These are phyloP conservation scores for Polyergus mexicanus DNA, from an alignment of 1,140 invertebrate genomes.

Conservation along the genomic window DNA sequence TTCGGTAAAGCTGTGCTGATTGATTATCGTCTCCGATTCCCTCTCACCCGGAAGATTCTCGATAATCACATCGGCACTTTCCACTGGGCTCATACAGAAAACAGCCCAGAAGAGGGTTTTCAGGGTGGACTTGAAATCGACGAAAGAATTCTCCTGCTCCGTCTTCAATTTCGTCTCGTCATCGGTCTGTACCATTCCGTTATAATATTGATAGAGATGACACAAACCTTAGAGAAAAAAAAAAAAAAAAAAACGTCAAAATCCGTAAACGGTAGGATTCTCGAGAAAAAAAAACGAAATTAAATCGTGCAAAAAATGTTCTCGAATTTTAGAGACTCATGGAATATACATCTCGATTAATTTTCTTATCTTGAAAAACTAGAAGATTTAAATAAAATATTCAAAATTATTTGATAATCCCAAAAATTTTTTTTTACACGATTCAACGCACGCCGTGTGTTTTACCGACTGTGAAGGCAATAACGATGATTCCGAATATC, in stretches of 20 bases:
- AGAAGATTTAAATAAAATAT: background rate
- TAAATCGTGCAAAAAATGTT: background rate
- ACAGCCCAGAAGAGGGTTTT: constrained; percentile 93
- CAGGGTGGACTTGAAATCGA: constrained; percentile 87
- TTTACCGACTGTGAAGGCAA: constrained; percentile 86
- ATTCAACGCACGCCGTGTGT: background rate
- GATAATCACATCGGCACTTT: constrained; percentile 89
- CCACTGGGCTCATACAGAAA: constrained; percentile 90
- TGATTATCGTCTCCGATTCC: constrained; percentile 84
- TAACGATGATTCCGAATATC: constrained; percentile 87
- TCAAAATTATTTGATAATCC: background rate
- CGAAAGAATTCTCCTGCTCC: constrained; percentile 86
- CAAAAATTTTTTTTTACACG: background rate
- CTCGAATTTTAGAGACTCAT: background rate
- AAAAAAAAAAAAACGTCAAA: too few species aligned
- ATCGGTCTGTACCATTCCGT: constrained; percentile 88
- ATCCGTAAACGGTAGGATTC: background rate
- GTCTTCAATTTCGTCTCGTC: constrained; percentile 83
- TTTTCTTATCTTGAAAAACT: background rate
- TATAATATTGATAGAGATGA: constrained; percentile 88
- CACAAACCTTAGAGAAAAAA: constrained; percentile 74
- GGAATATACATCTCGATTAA: background rate
- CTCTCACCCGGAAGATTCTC: constrained; percentile 87
- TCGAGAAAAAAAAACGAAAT: background rate
- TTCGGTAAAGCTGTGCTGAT: constrained; percentile 88